These are phyloP conservation scores for Meloidogyne floridensis DNA, from an alignment of 1,140 invertebrate genomes.

Conservation along the genomic window DNA sequence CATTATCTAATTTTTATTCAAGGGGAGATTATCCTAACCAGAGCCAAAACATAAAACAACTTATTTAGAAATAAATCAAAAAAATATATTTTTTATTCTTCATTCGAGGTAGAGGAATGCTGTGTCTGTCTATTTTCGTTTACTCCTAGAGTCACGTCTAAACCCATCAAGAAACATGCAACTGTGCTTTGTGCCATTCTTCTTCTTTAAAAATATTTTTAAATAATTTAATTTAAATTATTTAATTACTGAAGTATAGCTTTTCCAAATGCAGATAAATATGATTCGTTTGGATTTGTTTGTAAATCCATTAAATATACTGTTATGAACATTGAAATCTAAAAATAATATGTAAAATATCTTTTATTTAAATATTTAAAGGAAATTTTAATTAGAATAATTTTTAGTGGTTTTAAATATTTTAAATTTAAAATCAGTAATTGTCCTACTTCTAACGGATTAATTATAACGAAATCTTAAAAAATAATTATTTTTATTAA, in stretches of 20 bases:
- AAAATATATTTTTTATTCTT: not conserved
- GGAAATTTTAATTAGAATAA: not conserved
- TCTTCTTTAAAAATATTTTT: slow-evolving; percentile 20
- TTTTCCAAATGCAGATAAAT: slow-evolving; percentile 64
- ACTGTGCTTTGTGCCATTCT: slow-evolving; percentile 65
- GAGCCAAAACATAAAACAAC: too few relatives aligned
- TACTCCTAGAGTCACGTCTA: slow-evolving; percentile 58
- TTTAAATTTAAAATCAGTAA: too few relatives aligned
- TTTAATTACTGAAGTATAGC: slow-evolving; percentile 56
- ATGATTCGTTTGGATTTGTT: slow-evolving; percentile 59
- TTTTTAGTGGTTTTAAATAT: not conserved
- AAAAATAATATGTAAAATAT: slow-evolving; percentile 2
- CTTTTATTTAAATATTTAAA: not conserved
- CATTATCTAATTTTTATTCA: too few relatives aligned
- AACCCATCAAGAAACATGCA: slow-evolving; percentile 63
- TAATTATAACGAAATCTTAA: too few relatives aligned
- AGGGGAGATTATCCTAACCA: too few relatives aligned
- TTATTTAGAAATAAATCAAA: not conserved
- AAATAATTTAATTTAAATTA: too few relatives aligned
- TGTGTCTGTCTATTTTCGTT: not conserved
- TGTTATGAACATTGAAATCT: slow-evolving; percentile 66
- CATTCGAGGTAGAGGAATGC: not conserved
- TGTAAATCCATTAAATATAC: slow-evolving; percentile 65
- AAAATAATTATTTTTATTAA: not conserved
- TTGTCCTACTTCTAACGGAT: too few relatives aligned